These are phyloP conservation scores for Neolamprologus cancellatus DNA, from an alignment of 2,113 vertebrate genomes.

Conservation along the genomic window DNA sequence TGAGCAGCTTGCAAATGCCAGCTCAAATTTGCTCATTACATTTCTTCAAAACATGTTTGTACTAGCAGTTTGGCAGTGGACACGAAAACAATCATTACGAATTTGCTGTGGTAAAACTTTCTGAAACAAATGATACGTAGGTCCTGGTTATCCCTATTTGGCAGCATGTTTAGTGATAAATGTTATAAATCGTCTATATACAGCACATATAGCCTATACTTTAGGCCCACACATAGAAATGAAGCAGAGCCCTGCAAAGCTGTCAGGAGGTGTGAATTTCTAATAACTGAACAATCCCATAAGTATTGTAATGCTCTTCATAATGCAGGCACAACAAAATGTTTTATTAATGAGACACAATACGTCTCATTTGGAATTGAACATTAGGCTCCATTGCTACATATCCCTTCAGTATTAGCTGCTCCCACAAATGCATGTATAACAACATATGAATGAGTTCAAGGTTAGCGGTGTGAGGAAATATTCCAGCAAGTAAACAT, in stretches of 20 bases:
- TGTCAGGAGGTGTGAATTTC: conserved; percentile 16
- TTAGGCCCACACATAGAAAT: background rate
- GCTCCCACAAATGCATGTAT: background rate
- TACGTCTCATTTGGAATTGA: conserved; percentile 8
- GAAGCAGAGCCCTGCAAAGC: background rate
- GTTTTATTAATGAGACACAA: conserved; percentile 46
- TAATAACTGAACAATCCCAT: conserved; percentile 26
- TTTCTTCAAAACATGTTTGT: conserved; percentile 10
- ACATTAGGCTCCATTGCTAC: background rate
- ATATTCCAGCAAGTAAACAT: background rate
- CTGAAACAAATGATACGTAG: background rate
- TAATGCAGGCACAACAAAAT: conserved; percentile 7
- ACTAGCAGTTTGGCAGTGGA: background rate
- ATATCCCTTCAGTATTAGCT: background rate
- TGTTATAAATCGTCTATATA: background rate
- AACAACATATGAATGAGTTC: conserved; percentile 6
- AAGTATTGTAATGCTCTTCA: conserved; percentile 3
- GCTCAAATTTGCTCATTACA: background rate
- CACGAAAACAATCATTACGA: background rate
- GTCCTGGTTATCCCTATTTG: background rate
- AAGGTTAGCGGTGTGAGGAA: background rate
- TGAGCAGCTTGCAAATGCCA: conserved; percentile 7
- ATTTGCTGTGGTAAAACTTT: background rate
- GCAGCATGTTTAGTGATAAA: background rate
- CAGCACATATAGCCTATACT: background rate